A percentile compares a stretch with the other conserved stretches of the same genome.
Evolutionary conservation across 2,888 invertebrate genomes (phyloP).

Genomic region (Microplitis deprimator): DNA sequence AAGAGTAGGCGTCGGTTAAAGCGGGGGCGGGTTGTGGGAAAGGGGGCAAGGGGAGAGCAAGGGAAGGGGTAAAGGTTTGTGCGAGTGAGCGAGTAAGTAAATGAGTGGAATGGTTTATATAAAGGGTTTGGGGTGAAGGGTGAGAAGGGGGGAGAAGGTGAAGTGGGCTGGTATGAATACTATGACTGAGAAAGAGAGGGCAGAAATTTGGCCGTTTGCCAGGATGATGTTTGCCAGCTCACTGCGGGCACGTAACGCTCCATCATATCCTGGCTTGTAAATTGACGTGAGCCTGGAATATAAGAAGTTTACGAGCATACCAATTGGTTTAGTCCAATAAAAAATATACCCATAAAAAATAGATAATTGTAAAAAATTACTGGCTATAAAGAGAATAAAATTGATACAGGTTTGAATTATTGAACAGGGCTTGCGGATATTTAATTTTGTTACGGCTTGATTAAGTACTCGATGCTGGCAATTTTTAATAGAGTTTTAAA

Average conservation of each 20-base stretch:
- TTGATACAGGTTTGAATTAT: not conserved
- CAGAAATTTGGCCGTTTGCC: constrained; percentile 53
- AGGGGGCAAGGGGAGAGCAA: constrained; percentile 41
- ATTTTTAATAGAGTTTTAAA: too few species aligned
- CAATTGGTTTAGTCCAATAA: constrained; percentile 34
- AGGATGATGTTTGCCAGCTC: constrained; percentile 56
- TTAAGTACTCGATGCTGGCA: not conserved
- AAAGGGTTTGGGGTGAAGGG: not conserved
- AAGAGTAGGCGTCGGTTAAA: not conserved
- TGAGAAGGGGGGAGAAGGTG: not conserved
- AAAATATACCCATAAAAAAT: constrained; percentile 21
- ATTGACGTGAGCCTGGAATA: constrained; percentile 52
- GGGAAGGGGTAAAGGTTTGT: not conserved
- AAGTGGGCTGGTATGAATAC: not conserved
- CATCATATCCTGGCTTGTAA: constrained; percentile 53
- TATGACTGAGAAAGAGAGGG: constrained; percentile 16
- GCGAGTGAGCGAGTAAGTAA: not conserved
- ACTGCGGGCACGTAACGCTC: constrained; percentile 50
- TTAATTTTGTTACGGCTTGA: not conserved
- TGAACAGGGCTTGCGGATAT: not conserved
- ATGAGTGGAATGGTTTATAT: not conserved
- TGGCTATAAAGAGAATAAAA: not conserved
- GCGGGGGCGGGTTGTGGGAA: not conserved
- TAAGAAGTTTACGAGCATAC: constrained; percentile 36
- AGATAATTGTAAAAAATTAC: constrained; percentile 9